Conservation (phyloP, 2,797 vertebrate species). For the Pangasius larnaudii region DNA sequence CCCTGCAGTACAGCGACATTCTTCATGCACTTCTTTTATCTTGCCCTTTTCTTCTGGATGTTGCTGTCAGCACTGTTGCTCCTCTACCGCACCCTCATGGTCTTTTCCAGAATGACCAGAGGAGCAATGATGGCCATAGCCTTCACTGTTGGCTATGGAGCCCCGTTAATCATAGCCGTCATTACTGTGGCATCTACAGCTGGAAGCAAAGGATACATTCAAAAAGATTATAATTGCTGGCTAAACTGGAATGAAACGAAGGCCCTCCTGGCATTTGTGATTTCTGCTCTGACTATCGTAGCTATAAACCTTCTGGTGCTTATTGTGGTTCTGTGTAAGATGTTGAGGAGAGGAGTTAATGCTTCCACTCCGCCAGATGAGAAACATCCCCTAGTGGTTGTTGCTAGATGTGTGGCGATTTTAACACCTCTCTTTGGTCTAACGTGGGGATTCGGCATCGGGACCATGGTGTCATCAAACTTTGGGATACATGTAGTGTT, state of each 20-base stretch:
- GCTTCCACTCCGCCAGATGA: conserved; percentile 73
- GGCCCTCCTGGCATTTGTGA: conserved; percentile 84
- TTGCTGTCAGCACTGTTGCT: conserved; percentile 85
- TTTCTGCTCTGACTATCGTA: conserved; percentile 85
- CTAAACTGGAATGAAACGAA: conserved; percentile 81
- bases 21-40: conserved; percentile 91
- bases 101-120: conserved; percentile 81
- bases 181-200: conserved; percentile 83
- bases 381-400: conserved; percentile 76
- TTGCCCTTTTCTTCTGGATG: conserved; percentile 94
- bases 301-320: conserved; percentile 81
- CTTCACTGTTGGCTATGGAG: conserved; percentile 84
- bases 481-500: conserved; percentile 65
- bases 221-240: conserved; percentile 74
- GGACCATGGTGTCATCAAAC: conserved; percentile 43
- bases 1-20: conserved; percentile 82
- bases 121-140: conserved; percentile 75
- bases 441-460: conserved; percentile 89
- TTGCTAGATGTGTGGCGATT: conserved; percentile 82
- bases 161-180: conserved; percentile 80
- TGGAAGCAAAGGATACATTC: conserved; percentile 71
- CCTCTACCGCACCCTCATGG: conserved; percentile 82
- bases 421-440: conserved; percentile 88
- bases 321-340: conserved; percentile 81
- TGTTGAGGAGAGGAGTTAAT: conserved; percentile 74